phyloP scores from a whole-genome alignment of 2,113 vertebrate species.

The Anoplopoma fimbria region DNA sequence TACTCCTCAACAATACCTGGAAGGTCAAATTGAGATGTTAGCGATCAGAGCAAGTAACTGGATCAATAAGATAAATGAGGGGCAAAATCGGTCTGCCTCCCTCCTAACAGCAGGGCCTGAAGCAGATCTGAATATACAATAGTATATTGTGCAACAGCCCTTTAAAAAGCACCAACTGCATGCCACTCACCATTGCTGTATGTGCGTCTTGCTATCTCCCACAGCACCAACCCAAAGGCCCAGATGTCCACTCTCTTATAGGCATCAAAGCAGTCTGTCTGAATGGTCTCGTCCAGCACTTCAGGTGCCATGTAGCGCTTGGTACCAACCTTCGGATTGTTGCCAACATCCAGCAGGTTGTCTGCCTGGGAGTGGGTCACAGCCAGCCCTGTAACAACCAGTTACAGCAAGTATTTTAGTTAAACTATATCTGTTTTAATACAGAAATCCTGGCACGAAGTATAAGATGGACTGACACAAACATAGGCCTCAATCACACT shows the following conservation, averaged over 20 bases:
- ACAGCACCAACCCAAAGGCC: slow-evolving; percentile 87
- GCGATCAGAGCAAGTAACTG: background rate
- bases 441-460: background rate
- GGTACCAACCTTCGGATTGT: slow-evolving; percentile 87
- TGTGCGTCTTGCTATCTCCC: slow-evolving; percentile 86
- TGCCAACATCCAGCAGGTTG: slow-evolving; percentile 86
- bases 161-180: background rate
- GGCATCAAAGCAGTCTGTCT: slow-evolving; percentile 87
- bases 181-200: slow-evolving; percentile 84
- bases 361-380: slow-evolving; percentile 87
- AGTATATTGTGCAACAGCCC: no score
- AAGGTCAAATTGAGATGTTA: background rate
- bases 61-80: background rate
- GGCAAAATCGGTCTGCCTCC: background rate
- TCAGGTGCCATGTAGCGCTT: slow-evolving; percentile 88
- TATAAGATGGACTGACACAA: background rate
- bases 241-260: slow-evolving; percentile 88
- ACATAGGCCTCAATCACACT: no score
- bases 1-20: slow-evolving; percentile 87
- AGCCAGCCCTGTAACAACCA: slow-evolving; percentile 79
- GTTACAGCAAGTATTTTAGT: background rate
- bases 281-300: slow-evolving; percentile 86
- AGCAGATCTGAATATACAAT: background rate
- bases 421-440: background rate
- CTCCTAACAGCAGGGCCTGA: background rate